Conservation (phyloP, 1,140 invertebrate species). For the Heliconius hermathena region DNA sequence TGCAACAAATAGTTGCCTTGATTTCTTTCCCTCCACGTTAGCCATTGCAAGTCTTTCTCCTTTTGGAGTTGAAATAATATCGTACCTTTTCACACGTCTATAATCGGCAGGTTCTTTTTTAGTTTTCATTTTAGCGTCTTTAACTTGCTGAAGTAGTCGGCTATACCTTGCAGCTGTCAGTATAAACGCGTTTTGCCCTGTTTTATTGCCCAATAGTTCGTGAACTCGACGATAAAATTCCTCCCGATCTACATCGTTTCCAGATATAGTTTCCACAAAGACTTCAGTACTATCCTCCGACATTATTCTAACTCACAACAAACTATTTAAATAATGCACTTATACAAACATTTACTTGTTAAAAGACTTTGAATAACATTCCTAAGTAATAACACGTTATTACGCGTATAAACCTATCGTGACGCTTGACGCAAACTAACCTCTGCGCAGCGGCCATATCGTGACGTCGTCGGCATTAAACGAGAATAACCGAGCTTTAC, state of each 20-base stretch:
- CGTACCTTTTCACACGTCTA: conserved; percentile 47
- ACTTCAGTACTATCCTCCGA: background rate
- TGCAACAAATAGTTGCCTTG: conserved; percentile 46
- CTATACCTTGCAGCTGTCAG: conserved; percentile 44
- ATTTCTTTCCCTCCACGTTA: conserved; percentile 29
- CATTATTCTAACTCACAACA: background rate
- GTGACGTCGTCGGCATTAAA: conserved; percentile 21
- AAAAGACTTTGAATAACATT: conserved; percentile 5
- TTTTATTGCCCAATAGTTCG: conserved; percentile 41
- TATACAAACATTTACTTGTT: background rate
- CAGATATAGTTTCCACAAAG: conserved; percentile 11
- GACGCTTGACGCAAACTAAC: conserved; percentile 8
- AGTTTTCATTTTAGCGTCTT: conserved; percentile 39
- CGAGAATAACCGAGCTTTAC: conserved; percentile 31
- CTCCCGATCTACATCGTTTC: conserved; percentile 48
- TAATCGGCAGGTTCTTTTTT: conserved; percentile 52
- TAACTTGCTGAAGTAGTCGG: conserved; percentile 46
- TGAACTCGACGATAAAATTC: conserved; percentile 50
- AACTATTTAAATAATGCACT: background rate
- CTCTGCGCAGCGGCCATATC: conserved; percentile 23
- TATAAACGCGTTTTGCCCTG: conserved; percentile 43
- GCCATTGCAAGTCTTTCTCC: conserved; percentile 45
- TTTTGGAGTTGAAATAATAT: conserved; percentile 46
- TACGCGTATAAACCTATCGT: conserved; percentile 34
- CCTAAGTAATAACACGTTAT: conserved; percentile 23